Conservation (phyloP, 2,113 vertebrate species). For the Okapia johnstoni region DNA sequence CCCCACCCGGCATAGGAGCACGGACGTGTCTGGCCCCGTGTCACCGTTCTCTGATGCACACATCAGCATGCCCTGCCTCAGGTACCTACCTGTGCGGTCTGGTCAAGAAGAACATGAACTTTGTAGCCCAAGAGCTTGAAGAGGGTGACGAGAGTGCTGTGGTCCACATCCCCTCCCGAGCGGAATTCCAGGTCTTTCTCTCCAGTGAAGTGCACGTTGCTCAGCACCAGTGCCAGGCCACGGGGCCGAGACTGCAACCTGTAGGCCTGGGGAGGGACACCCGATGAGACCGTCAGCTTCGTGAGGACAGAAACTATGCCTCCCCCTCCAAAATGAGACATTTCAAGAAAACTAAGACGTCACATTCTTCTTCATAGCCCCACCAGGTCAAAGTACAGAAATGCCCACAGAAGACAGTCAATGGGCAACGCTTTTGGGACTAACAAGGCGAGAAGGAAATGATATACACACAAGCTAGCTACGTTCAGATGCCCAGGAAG, state of each 20-base stretch:
- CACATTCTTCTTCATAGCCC: background rate
- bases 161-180: slow-evolving; percentile 93
- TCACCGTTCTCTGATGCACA: background rate
- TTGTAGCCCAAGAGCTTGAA: slow-evolving; percentile 90
- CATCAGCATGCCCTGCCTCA: background rate
- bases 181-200: slow-evolving; percentile 89
- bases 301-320: background rate
- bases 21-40: background rate
- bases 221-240: slow-evolving; percentile 92
- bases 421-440: background rate
- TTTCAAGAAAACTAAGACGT: background rate
- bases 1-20: background rate
- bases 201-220: slow-evolving; percentile 89
- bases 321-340: background rate
- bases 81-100: slow-evolving; percentile 92
- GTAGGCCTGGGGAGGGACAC: slow-evolving; percentile 85
- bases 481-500: background rate
- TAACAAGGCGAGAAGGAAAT: background rate
- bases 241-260: slow-evolving; percentile 88
- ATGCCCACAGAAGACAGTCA: background rate
- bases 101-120: slow-evolving; percentile 83
- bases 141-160: slow-evolving; percentile 85
- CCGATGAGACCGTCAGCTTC: background rate
- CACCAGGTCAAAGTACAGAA: background rate
- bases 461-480: background rate